Percentiles rank a stretch among this genome's conserved stretches.
Conservation (phyloP, 2,113 vertebrate species). For the Calypte anna region DNA sequence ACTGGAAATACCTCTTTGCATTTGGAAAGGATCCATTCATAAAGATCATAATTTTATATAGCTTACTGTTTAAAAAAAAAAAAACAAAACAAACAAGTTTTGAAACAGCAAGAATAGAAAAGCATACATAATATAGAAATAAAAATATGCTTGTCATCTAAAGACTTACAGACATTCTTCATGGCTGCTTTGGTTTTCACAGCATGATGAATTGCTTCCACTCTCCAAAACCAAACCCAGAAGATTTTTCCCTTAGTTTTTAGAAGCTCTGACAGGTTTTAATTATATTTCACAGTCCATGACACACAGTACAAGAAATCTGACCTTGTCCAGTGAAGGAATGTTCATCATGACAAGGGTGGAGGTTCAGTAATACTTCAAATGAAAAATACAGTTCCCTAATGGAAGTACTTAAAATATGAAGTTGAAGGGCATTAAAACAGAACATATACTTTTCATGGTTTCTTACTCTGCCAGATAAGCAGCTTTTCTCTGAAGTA, state of each 20-base stretch:
- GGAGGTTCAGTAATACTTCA: neutral
- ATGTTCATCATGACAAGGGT: neutral
- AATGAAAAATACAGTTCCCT: neutral
- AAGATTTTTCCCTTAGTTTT: neutral
- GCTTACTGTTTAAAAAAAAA: neutral
- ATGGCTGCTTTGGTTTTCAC: neutral
- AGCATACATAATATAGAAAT: neutral
- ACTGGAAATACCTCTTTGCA: neutral
- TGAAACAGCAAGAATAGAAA: neutral
- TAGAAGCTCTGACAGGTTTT: neutral
- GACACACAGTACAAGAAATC: neutral
- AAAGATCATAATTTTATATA: neutral
- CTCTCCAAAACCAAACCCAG: neutral
- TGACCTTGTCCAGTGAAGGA: neutral
- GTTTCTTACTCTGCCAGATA: neutral
- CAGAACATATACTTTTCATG: neutral
- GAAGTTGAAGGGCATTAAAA: neutral
- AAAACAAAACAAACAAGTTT: neutral
- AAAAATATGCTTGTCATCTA: neutral
- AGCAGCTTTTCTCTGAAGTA: neutral
- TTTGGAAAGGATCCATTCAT: neutral
- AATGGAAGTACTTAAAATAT: neutral
- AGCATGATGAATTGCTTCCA: neutral
- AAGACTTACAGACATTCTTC: neutral
- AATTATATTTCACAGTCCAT: rapidly evolving